These are phyloP conservation scores for Semotilus atromaculatus DNA, from an alignment of 2,797 vertebrate genomes.

Conservation along the genomic window DNA sequence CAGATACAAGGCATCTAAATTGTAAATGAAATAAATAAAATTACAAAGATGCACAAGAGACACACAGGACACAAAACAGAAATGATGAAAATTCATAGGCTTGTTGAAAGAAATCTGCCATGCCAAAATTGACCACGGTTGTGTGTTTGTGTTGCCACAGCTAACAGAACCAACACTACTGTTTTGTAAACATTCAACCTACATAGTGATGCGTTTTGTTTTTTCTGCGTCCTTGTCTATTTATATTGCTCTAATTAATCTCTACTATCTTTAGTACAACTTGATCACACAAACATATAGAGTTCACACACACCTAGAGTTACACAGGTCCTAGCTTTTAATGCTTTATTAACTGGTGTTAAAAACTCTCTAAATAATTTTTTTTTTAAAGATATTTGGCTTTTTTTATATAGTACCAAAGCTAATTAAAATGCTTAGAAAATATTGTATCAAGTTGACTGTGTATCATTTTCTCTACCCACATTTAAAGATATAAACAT, in stretches of 20 bases:
- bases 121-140: conserved; percentile 11
- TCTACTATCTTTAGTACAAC: not conserved
- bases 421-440: not conserved
- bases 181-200: conserved; percentile 31
- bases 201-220: conserved; percentile 24
- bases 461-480: not conserved
- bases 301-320: not conserved
- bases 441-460: not conserved
- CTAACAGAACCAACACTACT: conserved; percentile 24
- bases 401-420: not conserved
- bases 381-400: not conserved
- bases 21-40: conserved; percentile 7
- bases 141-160: conserved; percentile 35
- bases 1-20: conserved; percentile 26
- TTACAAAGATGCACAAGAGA: conserved; percentile 2
- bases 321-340: not conserved
- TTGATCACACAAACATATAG: too few relatives aligned
- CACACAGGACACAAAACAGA: not conserved
- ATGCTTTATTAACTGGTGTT: not conserved
- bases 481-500: not conserved
- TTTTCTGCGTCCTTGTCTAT: not conserved
- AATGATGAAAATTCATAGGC: not conserved
- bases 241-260: conserved; percentile 16
- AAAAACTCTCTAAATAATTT: not conserved
- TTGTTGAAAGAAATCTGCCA: not conserved